phyloP scores from a whole-genome alignment of 2,888 invertebrate species.

The Lasioglossum vierecki region DNA sequence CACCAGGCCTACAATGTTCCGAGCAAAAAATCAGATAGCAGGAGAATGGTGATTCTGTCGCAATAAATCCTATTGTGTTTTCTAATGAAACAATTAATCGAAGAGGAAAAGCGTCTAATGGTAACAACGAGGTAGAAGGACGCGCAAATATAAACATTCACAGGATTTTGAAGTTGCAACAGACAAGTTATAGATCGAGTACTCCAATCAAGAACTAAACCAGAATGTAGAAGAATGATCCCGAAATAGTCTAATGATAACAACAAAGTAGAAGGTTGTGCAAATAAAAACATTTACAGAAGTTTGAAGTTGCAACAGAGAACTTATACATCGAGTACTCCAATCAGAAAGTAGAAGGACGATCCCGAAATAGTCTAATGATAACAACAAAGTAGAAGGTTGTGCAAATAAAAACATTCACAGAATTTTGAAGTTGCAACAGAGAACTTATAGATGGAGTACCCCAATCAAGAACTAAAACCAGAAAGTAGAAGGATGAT shows the following conservation, averaged over 20 bases:
- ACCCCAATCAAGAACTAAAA: neutral
- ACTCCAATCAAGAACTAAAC: neutral
- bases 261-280: neutral
- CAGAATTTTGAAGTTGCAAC: neutral
- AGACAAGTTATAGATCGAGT: neutral
- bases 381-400: neutral
- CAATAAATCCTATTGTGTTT: neutral
- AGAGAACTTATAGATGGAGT: neutral
- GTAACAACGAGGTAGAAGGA: neutral
- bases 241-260: neutral
- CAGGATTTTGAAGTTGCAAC: neutral
- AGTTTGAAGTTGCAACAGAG: neutral
- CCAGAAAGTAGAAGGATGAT: neutral
- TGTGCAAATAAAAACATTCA: neutral
- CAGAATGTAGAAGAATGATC: too few species aligned
- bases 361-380: neutral
- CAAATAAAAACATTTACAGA: neutral
- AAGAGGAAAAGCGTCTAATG: neutral
- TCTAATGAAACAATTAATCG: neutral
- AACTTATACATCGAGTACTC: neutral
- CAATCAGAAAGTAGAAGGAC: neutral
- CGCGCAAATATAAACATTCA: neutral
- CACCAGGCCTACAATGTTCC: neutral
- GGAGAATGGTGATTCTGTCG: neutral
- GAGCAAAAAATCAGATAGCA: neutral